phyloP scores from a whole-genome alignment of 2,113 vertebrate genomes.

The Thomomys bottae region DNA sequence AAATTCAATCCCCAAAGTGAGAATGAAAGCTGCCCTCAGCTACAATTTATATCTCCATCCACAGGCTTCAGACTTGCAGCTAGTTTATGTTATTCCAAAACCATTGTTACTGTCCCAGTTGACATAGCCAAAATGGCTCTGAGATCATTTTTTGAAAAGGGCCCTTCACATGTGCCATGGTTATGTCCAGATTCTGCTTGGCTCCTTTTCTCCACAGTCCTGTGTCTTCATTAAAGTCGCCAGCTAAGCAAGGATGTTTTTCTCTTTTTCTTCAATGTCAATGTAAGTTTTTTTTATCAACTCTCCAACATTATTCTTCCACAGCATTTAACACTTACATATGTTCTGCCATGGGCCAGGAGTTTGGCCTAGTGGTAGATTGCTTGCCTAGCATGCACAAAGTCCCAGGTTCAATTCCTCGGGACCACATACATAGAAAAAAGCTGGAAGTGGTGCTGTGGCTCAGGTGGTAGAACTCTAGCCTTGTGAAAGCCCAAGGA shows the following conservation, averaged over 20 bases:
- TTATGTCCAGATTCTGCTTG: neutral
- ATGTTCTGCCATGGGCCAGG: too few relatives aligned
- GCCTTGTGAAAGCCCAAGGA: too few relatives aligned
- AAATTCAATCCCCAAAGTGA: conserved; percentile 5
- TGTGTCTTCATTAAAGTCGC: neutral
- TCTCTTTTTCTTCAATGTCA: neutral
- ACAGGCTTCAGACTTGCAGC: neutral
- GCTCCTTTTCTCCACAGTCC: neutral
- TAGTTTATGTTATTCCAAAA: conserved; percentile 32
- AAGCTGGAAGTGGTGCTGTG: too few relatives aligned
- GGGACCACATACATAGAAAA: too few relatives aligned
- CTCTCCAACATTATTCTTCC: neutral
- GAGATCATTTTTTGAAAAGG: conserved; percentile 50
- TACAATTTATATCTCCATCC: conserved; percentile 39
- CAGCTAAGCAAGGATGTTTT: neutral
- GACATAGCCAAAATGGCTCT: conserved; percentile 35
- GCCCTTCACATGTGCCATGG: neutral
- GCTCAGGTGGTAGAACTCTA: too few relatives aligned
- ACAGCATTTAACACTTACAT: neutral
- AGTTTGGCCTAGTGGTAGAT: too few relatives aligned
- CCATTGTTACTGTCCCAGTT: conserved; percentile 38
- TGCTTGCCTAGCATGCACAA: too few relatives aligned
- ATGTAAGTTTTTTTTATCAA: too few relatives aligned
- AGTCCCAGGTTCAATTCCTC: too few relatives aligned
- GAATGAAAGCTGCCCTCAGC: conserved; percentile 43